A percentile compares a stretch with the other conserved stretches of the same genome.
Conservation (phyloP, 2,797 vertebrate genomes). For the Distichodus sexfasciatus region DNA sequence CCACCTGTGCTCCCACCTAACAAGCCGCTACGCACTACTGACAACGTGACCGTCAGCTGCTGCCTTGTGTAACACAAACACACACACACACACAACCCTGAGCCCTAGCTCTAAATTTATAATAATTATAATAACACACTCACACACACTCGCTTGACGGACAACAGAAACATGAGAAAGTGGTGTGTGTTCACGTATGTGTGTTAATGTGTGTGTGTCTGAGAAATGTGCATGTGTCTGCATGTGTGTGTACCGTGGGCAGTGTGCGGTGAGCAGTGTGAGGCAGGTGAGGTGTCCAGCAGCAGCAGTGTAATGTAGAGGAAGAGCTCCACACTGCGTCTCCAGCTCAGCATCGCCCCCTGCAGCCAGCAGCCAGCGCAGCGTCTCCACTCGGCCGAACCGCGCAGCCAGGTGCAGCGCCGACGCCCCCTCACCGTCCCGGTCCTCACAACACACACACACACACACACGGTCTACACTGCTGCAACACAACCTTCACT, state of each 20-base stretch:
- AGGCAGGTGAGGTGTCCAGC: constrained; percentile 79
- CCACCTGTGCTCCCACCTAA: constrained; percentile 53
- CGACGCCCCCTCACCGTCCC: constrained; percentile 76
- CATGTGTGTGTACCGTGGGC: constrained; percentile 63
- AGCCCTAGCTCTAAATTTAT: no score
- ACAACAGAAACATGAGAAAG: constrained; percentile 12
- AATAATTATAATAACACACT: no score
- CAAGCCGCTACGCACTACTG: constrained; percentile 53
- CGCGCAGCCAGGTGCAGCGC: constrained; percentile 80
- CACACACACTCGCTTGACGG: not conserved
- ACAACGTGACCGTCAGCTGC: constrained; percentile 21
- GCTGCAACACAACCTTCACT: no score
- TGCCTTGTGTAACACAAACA: not conserved
- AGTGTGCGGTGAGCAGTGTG: constrained; percentile 71
- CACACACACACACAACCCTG: not conserved
- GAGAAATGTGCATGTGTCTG: constrained; percentile 6
- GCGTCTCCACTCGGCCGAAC: constrained; percentile 71
- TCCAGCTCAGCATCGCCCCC: constrained; percentile 64
- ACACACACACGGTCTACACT: not conserved
- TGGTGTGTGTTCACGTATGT: constrained; percentile 11
- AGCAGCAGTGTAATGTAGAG: constrained; percentile 81
- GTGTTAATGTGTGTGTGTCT: not conserved
- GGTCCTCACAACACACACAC: constrained; percentile 63
- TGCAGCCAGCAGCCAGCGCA: constrained; percentile 76
- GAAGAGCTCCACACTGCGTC: constrained; percentile 76